These are phyloP conservation scores for Synanthedon andrenaeformis DNA, from an alignment of 2,888 invertebrate genomes.

Conservation along the genomic window DNA sequence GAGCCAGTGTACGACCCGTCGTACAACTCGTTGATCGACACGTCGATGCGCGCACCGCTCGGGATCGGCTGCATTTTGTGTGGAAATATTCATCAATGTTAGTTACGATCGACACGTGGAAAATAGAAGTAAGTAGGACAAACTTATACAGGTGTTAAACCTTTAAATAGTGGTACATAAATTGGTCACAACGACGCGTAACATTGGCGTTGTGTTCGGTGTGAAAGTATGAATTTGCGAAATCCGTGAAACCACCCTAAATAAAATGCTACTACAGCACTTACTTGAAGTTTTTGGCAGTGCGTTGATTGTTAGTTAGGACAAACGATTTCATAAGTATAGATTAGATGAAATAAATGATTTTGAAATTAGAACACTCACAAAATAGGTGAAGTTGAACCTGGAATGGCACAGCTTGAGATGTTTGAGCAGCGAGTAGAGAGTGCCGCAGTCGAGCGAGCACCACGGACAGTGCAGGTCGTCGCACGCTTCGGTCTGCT, in stretches of 20 bases:
- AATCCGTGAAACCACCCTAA: too few relatives aligned
- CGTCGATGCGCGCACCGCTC: conserved; percentile 90
- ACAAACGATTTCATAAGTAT: too few relatives aligned
- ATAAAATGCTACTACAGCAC: too few relatives aligned
- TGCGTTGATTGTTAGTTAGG: too few relatives aligned
- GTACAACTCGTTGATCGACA: conserved; percentile 93
- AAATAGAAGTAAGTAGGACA: neutral
- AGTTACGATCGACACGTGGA: conserved; percentile 4
- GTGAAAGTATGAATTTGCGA: too few relatives aligned
- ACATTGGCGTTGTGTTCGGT: too few relatives aligned
- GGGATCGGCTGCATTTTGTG: conserved; percentile 71
- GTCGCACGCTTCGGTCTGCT: conserved; percentile 94
- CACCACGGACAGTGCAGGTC: conserved; percentile 98
- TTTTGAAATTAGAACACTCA: conserved; percentile 54
- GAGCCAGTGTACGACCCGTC: conserved; percentile 96
- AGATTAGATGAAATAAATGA: too few relatives aligned
- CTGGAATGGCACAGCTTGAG: conserved; percentile 93
- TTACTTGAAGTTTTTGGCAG: too few relatives aligned
- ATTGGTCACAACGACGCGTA: neutral
- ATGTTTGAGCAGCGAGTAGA: conserved; percentile 93
- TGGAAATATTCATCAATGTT: neutral
- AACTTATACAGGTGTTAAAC: too few relatives aligned
- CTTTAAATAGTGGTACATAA: too few relatives aligned
- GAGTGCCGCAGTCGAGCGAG: conserved; percentile 85
- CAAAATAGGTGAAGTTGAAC: conserved; percentile 92